Percentiles rank a stretch among this genome's conserved stretches.
Conservation (phyloP, 2,113 vertebrate species). For the Actinemys pallida region DNA sequence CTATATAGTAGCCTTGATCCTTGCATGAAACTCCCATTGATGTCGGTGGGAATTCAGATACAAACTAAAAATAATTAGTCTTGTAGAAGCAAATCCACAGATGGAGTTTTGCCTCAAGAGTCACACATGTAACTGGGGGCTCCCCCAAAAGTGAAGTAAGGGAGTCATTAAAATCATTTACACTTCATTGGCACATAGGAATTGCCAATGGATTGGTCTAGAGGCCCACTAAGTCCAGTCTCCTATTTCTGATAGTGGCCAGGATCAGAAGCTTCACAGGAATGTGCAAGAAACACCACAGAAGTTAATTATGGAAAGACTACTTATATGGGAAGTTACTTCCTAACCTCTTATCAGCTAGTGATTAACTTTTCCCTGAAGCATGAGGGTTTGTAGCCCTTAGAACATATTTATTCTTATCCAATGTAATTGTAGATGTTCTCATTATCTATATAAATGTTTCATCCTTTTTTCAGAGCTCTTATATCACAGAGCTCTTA, state of each 20-base stretch:
- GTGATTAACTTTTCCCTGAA: background rate
- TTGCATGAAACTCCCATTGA: fast-evolving
- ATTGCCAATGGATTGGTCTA: background rate
- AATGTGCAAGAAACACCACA: constrained; percentile 20
- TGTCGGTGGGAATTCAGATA: background rate
- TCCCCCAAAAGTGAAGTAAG: constrained; percentile 21
- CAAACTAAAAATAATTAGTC: background rate
- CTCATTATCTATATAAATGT: background rate
- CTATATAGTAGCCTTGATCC: background rate
- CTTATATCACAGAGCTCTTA: background rate
- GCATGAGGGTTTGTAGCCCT: background rate
- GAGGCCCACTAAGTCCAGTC: constrained; percentile 16
- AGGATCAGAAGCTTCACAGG: background rate
- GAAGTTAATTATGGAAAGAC: background rate
- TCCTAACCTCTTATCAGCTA: constrained; percentile 4
- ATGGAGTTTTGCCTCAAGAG: background rate
- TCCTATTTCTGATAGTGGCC: background rate
- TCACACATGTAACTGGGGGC: background rate
- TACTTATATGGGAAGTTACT: constrained; percentile 16
- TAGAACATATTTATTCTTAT: background rate
- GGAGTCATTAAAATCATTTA: background rate
- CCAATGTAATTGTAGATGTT: background rate
- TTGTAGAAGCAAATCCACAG: background rate
- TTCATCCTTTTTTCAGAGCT: background rate
- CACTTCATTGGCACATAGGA: background rate